Conservation (phyloP, 1,140 invertebrate species). For the Gonioctena quinquepunctata region DNA sequence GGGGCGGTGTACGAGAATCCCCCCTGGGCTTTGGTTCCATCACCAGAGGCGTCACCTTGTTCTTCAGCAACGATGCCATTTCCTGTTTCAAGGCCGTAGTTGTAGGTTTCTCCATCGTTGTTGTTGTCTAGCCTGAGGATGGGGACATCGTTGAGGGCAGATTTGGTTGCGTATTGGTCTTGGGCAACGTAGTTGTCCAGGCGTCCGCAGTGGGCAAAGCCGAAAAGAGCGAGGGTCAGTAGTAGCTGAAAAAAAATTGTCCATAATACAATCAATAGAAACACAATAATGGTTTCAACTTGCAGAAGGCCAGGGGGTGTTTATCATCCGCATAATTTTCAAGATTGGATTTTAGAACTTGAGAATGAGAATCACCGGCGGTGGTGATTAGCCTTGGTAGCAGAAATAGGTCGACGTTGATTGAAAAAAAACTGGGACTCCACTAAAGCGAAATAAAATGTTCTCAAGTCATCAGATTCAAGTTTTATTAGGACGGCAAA, state of each 20-base stretch:
- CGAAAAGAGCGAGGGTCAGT: slow-evolving; percentile 23
- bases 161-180: slow-evolving; percentile 11
- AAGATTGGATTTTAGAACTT: not conserved
- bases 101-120: slow-evolving; percentile 52
- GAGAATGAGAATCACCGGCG: too few relatives aligned
- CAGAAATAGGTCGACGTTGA: too few relatives aligned
- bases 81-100: slow-evolving; percentile 62
- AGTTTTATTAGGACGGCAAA: too few relatives aligned
- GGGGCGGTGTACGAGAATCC: slow-evolving; percentile 61
- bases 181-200: slow-evolving; percentile 21
- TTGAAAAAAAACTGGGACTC: too few relatives aligned
- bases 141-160: slow-evolving; percentile 48
- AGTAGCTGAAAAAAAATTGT: slow-evolving; percentile 5
- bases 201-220: slow-evolving; percentile 27
- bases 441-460: too few relatives aligned
- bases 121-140: slow-evolving; percentile 49
- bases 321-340: not conserved
- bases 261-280: not conserved
- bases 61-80: slow-evolving; percentile 64
- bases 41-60: slow-evolving; percentile 66
- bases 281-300: not conserved
- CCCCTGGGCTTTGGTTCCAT: slow-evolving; percentile 61
- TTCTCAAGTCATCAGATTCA: too few relatives aligned
- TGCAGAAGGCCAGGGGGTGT: not conserved
- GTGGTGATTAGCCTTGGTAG: too few relatives aligned